Percentiles rank a stretch among this genome's conserved stretches.
Conservation (phyloP, 2,797 vertebrate species). For the Alectoris magna region DNA sequence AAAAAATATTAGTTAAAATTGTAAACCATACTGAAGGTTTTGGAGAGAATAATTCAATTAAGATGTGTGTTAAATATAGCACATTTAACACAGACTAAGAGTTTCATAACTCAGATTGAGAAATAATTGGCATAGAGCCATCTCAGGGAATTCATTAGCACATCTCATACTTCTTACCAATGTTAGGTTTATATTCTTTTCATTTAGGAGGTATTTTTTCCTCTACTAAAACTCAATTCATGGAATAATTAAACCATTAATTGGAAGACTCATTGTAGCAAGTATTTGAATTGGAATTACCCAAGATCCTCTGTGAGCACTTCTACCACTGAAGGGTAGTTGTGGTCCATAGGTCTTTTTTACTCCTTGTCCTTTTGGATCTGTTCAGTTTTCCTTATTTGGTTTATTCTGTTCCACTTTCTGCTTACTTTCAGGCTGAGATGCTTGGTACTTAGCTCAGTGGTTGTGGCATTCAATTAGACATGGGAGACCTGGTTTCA, state of each 20-base stretch:
- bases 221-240: background rate
- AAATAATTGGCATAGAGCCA: background rate
- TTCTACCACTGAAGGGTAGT: background rate
- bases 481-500: constrained; percentile 1
- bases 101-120: background rate
- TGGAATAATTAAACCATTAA: background rate
- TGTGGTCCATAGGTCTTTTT: background rate
- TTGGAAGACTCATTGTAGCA: background rate
- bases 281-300: background rate
- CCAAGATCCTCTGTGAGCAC: background rate
- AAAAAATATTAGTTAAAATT: background rate
- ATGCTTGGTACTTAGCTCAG: background rate
- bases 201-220: background rate
- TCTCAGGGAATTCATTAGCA: background rate
- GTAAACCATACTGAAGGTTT: background rate
- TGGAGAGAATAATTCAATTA: background rate
- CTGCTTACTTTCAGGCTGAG: background rate
- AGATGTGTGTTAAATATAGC: background rate
- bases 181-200: background rate
- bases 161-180: background rate
- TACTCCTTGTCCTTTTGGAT: background rate
- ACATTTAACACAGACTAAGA: background rate
- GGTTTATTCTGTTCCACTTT: background rate
- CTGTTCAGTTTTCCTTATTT: background rate
- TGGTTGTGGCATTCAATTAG: background rate